Evolutionary conservation across 2,888 invertebrate genomes (phyloP).

Genomic region (Athrips mouffetella): DNA sequence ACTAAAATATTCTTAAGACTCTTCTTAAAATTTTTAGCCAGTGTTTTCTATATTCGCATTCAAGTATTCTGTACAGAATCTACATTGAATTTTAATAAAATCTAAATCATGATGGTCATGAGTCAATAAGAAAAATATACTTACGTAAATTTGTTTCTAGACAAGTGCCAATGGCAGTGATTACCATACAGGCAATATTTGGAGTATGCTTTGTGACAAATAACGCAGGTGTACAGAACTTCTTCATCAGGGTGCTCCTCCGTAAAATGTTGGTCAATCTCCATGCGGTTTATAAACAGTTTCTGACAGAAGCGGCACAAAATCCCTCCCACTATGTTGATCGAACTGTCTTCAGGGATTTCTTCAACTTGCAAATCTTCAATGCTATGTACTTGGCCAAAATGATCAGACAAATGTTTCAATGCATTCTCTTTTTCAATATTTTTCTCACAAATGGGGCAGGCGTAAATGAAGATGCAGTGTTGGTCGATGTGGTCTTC

Average conservation of each 20-base stretch:
- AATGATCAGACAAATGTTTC: slow-evolving; percentile 57
- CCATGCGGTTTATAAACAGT: slow-evolving; percentile 65
- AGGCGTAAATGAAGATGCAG: slow-evolving; percentile 47
- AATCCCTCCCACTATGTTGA: slow-evolving; percentile 62
- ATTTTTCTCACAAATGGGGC: slow-evolving; percentile 57
- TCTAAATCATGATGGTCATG: too few species aligned
- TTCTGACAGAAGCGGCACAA: slow-evolving; percentile 75
- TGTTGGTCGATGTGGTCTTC: slow-evolving; percentile 59
- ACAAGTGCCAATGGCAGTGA: slow-evolving; percentile 75
- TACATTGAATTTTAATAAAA: too few species aligned
- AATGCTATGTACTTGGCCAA: slow-evolving; percentile 37
- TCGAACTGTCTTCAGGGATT: slow-evolving; percentile 63
- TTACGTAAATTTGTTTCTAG: slow-evolving; percentile 59
- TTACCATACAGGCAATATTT: slow-evolving; percentile 74
- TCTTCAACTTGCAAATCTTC: slow-evolving; percentile 35
- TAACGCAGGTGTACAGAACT: slow-evolving; percentile 74
- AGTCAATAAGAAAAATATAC: slow-evolving; percentile 27
- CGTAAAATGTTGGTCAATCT: slow-evolving; percentile 75
- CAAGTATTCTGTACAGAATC: too few species aligned
- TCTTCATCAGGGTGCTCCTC: slow-evolving; percentile 55
- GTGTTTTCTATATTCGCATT: too few species aligned
- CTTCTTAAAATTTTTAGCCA: too few species aligned
- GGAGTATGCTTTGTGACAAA: slow-evolving; percentile 74
- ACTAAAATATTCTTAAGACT: too few species aligned
- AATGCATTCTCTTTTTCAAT: slow-evolving; percentile 42